Conservation (phyloP, 2,113 vertebrate species). For the Reinhardtius hippoglossoides region DNA sequence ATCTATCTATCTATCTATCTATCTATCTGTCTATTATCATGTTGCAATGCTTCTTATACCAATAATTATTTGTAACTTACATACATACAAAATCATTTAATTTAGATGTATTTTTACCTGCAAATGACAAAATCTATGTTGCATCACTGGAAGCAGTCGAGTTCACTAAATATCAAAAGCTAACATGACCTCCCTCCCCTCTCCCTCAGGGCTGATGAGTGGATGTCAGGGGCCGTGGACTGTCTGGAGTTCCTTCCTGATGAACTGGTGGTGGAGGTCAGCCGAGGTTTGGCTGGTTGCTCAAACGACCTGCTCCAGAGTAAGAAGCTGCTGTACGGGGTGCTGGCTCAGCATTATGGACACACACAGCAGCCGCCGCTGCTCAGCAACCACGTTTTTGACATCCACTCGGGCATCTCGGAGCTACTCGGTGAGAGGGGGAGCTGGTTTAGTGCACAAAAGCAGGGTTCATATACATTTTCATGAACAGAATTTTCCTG, state of each 20-base stretch:
- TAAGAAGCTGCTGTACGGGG: constrained; percentile 89
- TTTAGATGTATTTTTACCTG: too few relatives aligned
- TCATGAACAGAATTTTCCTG: background rate
- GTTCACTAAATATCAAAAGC: background rate
- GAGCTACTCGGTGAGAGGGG: constrained; percentile 91
- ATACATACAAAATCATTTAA: background rate
- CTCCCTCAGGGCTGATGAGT: constrained; percentile 89
- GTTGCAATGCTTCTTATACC: background rate
- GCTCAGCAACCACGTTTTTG: constrained; percentile 88
- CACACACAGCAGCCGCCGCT: constrained; percentile 86
- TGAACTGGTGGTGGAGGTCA: constrained; percentile 92
- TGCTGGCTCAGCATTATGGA: constrained; percentile 88
- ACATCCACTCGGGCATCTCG: constrained; percentile 93
- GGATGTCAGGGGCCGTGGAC: constrained; percentile 92
- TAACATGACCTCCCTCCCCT: background rate
- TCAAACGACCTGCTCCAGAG: constrained; percentile 83
- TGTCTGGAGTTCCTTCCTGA: constrained; percentile 96
- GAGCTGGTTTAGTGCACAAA: background rate
- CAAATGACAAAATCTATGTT: too few relatives aligned
- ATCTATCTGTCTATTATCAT: background rate
- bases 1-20: too few relatives aligned
- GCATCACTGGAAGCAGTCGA: background rate
- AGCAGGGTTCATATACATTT: background rate
- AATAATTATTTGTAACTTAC: background rate
- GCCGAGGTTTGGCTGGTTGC: constrained; percentile 87